Conservation (phyloP, 2,888 invertebrate genomes). For the Malthinus flaveolus region DNA sequence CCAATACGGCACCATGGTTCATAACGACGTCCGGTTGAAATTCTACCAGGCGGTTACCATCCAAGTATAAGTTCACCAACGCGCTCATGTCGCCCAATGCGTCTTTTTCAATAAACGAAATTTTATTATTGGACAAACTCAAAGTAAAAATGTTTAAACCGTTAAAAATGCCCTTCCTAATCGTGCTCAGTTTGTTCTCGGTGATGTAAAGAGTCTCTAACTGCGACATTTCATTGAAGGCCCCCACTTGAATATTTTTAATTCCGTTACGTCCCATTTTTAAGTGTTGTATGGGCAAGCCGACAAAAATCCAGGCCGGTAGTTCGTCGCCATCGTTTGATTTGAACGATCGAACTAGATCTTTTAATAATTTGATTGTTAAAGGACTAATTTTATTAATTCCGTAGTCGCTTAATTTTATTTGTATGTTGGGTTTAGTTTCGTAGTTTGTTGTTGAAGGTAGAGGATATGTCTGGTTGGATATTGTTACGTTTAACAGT, state of each 20-base stretch:
- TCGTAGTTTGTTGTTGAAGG: too few relatives aligned
- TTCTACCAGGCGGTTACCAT: not conserved
- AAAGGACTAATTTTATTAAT: not conserved
- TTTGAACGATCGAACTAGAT: not conserved
- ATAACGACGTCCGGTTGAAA: slow-evolving; percentile 13
- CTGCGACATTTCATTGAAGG: not conserved
- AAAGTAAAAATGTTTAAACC: not conserved
- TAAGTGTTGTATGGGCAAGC: slow-evolving; percentile 1
- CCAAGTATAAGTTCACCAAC: not conserved
- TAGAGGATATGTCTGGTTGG: not conserved
- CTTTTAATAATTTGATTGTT: not conserved
- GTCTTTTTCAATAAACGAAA: not conserved
- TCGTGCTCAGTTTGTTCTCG: not conserved
- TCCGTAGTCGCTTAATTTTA: not conserved
- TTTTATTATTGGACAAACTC: not conserved
- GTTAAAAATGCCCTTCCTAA: not conserved
- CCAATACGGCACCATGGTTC: not conserved
- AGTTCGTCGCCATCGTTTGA: not conserved
- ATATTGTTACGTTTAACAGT: slow-evolving; percentile 10
- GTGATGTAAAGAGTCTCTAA: not conserved
- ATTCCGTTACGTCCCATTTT: not conserved
- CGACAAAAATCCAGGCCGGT: not conserved
- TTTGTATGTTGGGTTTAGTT: not conserved
- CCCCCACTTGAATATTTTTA: not conserved
- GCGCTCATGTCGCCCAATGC: not conserved